phyloP scores from a whole-genome alignment of 2,113 vertebrate species.

The Chionodraco myersi region DNA sequence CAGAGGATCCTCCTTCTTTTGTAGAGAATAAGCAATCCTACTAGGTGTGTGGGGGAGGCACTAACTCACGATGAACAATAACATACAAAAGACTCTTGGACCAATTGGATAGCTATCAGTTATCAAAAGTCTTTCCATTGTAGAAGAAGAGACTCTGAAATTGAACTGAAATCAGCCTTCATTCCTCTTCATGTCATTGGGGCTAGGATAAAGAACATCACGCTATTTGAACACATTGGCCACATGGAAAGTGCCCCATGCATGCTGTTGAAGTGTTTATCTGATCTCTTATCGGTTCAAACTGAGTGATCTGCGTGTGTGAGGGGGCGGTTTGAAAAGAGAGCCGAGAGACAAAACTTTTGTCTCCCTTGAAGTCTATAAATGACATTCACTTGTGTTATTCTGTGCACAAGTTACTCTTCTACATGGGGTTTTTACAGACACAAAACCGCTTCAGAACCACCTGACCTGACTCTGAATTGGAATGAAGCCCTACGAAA shows the following conservation, averaged over 20 bases:
- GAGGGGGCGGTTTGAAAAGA: not conserved
- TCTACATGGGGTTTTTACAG: not conserved
- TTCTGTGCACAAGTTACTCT: not conserved
- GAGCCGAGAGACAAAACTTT: not conserved
- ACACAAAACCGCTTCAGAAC: not conserved
- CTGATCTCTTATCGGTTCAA: not conserved
- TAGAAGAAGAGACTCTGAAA: constrained; percentile 5
- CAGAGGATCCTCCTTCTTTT: not conserved
- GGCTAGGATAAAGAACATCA: not conserved
- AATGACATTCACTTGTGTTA: not conserved
- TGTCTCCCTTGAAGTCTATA: not conserved
- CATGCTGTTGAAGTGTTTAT: not conserved
- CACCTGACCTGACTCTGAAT: not conserved
- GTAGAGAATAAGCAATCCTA: constrained; percentile 22
- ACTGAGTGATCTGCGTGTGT: not conserved
- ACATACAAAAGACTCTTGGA: not conserved
- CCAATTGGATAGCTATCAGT: not conserved
- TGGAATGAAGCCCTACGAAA: too few species aligned
- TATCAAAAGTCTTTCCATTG: not conserved
- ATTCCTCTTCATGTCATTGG: not conserved
- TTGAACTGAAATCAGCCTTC: constrained; percentile 20
- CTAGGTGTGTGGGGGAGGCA: not conserved
- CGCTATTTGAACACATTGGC: not conserved
- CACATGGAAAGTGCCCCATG: not conserved
- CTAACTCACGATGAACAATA: constrained; percentile 5